A percentile compares a stretch with the other conserved stretches of the same genome.
phyloP scores from a whole-genome alignment of 1,140 invertebrate genomes.

The Prorops nasuta region DNA sequence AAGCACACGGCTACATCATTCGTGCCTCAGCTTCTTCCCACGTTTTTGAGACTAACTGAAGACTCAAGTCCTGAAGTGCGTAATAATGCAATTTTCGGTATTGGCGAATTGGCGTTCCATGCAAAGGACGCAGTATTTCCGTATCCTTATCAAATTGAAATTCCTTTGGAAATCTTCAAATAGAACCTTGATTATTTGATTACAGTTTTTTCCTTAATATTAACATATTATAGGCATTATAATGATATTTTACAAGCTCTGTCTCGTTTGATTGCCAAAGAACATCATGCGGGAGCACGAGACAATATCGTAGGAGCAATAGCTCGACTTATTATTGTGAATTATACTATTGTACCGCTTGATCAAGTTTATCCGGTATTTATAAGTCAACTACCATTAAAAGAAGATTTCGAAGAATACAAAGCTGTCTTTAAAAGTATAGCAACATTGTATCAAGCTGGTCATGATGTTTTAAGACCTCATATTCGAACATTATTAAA shows the following conservation, averaged over 20 bases:
- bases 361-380: slow-evolving; percentile 72
- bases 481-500: slow-evolving; percentile 60
- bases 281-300: slow-evolving; percentile 62
- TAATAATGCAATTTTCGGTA: slow-evolving; percentile 74
- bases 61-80: slow-evolving; percentile 71
- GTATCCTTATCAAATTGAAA: slow-evolving; percentile 55
- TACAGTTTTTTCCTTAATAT: slow-evolving; percentile 17
- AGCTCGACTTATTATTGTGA: slow-evolving; percentile 70
- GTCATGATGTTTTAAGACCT: slow-evolving; percentile 56
- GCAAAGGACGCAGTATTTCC: slow-evolving; percentile 61
- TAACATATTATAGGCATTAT: slow-evolving; percentile 58
- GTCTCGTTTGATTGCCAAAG: slow-evolving; percentile 64
- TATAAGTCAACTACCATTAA: slow-evolving; percentile 69
- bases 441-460: slow-evolving; percentile 61
- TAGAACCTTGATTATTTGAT: neutral
- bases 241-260: slow-evolving; percentile 65
- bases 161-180: neutral
- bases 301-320: slow-evolving; percentile 81
- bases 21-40: slow-evolving; percentile 62
- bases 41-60: slow-evolving; percentile 61
- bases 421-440: slow-evolving; percentile 69
- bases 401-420: slow-evolving; percentile 75
- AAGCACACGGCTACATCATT: slow-evolving; percentile 60
- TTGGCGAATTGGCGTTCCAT: slow-evolving; percentile 70
- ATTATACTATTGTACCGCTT: slow-evolving; percentile 64